Conservation (phyloP, 2,113 vertebrate genomes). For the Microtus richardsoni region DNA sequence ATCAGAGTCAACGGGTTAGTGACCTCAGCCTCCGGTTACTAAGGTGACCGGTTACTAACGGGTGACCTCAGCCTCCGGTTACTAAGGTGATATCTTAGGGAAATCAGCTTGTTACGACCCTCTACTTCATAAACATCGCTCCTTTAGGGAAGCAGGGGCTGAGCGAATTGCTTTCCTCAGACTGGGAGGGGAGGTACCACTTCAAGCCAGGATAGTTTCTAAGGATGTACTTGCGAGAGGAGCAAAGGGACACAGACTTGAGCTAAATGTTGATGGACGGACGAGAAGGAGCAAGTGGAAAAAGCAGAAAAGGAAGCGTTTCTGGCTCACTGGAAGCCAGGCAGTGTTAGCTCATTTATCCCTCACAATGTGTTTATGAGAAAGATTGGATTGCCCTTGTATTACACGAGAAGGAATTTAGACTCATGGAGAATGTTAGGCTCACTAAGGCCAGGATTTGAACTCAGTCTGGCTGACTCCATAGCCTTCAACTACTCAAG, state of each 20-base stretch:
- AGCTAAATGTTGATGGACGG: not conserved
- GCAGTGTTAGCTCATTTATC: not conserved
- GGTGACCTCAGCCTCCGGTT: too few relatives aligned
- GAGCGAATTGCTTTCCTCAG: not conserved
- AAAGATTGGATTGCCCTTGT: not conserved
- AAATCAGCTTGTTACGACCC: slow-evolving; percentile 22
- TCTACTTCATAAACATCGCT: not conserved
- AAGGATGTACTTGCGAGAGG: not conserved
- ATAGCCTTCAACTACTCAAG: not conserved
- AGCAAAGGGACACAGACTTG: not conserved
- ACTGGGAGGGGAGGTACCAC: not conserved
- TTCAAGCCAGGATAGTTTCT: not conserved
- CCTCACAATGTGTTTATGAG: not conserved
- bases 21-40: not conserved
- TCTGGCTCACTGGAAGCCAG: not conserved
- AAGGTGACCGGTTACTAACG: too few relatives aligned
- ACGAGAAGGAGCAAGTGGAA: not conserved
- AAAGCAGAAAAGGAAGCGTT: not conserved
- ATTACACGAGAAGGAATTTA: slow-evolving; percentile 29
- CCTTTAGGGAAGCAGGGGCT: not conserved
- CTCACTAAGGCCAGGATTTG: slow-evolving; percentile 7
- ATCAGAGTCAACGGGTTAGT: not conserved
- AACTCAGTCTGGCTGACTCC: not conserved
- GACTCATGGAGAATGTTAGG: not conserved
- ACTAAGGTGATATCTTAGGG: not conserved